Base-by-base conservation (phyloP, 2,888 invertebrate species). In the Aplocera efformata region DNA sequence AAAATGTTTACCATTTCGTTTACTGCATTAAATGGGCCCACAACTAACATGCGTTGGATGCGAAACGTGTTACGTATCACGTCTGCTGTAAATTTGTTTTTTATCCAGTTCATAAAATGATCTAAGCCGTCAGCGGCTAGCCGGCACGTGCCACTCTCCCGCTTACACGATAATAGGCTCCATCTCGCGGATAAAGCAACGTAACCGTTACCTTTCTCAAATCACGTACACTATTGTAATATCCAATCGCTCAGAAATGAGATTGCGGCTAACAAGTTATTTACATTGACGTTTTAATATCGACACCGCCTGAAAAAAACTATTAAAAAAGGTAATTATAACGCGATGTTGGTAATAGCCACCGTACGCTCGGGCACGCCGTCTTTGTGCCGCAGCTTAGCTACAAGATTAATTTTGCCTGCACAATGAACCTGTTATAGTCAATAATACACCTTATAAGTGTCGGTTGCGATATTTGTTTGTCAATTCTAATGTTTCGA, bases 211-310 rank as follows among this genome's bases (percentile, higher is more conserved):
- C 85, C 82, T 85, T 82, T 84, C 86, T 84, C 86, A 82, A 82
- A 85, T 85, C 88, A 88, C 88, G 88, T 88, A 84, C 88, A 82
- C 88, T 83, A 88, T 88, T 88, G 88, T 86, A 84, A 86, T 85
- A 86, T 83, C 84, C 88, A 88, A 86, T 85, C 84, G 85, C 72
- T 76, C 77, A 81, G 86, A 86, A 88, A 88, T 88, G 88, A 88
- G 88, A 86, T 88, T 84, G 88, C 88, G 83, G 86, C 88, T 88
- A 88, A 88, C 88, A 88, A 88, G 88, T 88, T 88, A 88, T 86
- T 88, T 88, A 88, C 88, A 83, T 86, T 88, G 88, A 88, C 88
- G 86, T 88, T 86, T 88, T 86, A 88, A 88, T 88, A 85, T 82
- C 84, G 72, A 78, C 76, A 75, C 63, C 66, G 67, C 40, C 67